Evolutionary conservation across 2,888 invertebrate genomes (phyloP).

Genomic region (Actias luna): DNA sequence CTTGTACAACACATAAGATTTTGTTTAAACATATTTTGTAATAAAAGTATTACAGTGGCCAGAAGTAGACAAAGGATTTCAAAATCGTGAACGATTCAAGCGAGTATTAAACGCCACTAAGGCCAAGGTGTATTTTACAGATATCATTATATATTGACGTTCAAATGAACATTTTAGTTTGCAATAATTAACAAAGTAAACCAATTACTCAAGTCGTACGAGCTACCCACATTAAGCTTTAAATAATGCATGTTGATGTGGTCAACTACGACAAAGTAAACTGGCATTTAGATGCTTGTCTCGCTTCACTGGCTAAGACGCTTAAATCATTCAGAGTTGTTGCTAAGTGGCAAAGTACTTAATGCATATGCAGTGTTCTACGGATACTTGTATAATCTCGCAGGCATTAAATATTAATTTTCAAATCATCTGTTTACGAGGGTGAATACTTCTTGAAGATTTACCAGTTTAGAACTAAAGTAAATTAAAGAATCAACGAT

Average conservation of each 20-base stretch:
- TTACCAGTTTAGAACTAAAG: neutral
- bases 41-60: neutral
- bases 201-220: slow-evolving; percentile 14
- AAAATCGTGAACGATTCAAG: neutral
- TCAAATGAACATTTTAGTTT: neutral
- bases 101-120: neutral
- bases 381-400: neutral
- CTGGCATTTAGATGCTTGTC: slow-evolving; percentile 43
- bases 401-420: neutral
- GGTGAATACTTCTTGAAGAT: neutral
- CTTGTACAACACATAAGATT: neutral
- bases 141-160: neutral
- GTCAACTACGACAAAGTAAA: slow-evolving; percentile 34
- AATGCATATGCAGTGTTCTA: slow-evolving; percentile 10
- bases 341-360: slow-evolving; percentile 18
- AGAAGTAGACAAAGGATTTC: neutral
- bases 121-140: neutral
- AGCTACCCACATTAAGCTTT: slow-evolving; percentile 11
- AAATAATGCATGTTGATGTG: slow-evolving; percentile 26
- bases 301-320: slow-evolving; percentile 30
- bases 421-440: neutral
- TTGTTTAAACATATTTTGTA: neutral
- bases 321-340: slow-evolving; percentile 37
- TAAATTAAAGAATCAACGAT: too few relatives aligned
- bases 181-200: slow-evolving; percentile 15